These are phyloP conservation scores for Ferrisia virgata DNA, from an alignment of 2,888 invertebrate genomes.

Conservation along the genomic window DNA sequence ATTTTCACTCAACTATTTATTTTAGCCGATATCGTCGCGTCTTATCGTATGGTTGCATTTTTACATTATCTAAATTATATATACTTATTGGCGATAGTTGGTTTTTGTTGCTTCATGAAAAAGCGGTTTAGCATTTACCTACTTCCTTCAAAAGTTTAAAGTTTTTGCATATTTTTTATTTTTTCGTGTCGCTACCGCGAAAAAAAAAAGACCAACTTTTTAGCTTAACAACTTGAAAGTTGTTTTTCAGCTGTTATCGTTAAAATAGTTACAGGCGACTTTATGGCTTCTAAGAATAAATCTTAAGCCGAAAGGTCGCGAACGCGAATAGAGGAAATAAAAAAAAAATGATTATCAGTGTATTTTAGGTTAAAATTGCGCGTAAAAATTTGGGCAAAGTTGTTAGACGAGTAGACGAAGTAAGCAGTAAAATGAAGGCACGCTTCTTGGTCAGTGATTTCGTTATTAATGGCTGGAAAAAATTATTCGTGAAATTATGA, in stretches of 20 bases:
- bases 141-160: neutral
- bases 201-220: neutral
- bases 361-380: neutral
- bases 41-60: no score
- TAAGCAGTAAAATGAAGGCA: neutral
- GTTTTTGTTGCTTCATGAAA: slow-evolving; percentile 11
- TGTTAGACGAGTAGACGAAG: no score
- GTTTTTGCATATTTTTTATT: slow-evolving; percentile 27
- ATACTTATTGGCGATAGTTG: neutral
- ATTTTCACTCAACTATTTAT: neutral
- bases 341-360: slow-evolving; percentile 4
- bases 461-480: neutral
- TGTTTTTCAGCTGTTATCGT: slow-evolving; percentile 32
- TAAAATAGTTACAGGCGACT: slow-evolving; percentile 20
- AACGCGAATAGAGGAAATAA: neutral
- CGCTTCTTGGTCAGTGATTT: neutral
- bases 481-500: neutral
- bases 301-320: neutral
- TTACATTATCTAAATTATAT: slow-evolving; percentile 1
- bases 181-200: neutral
- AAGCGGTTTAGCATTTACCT: slow-evolving; percentile 3
- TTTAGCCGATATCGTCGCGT: neutral
- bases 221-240: slow-evolving; percentile 30
- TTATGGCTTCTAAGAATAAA: neutral
- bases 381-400: neutral